A percentile compares a stretch with the other conserved stretches of the same genome.
Conservation (phyloP, 2,113 vertebrate genomes). For the Eonycteris spelaea region DNA sequence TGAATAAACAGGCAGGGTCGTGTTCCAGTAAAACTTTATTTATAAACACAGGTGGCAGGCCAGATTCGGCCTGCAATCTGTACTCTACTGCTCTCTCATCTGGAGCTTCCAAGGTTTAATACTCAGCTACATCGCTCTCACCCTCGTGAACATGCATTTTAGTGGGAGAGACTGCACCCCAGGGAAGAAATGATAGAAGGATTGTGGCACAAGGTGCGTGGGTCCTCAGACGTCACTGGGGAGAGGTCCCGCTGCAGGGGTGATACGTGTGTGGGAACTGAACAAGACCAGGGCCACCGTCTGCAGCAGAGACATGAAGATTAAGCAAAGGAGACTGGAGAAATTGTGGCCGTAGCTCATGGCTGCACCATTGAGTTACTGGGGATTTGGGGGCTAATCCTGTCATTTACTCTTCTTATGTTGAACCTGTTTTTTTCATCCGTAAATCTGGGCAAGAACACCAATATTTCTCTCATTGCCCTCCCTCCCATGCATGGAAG, state of each 20-base stretch:
- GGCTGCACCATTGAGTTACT: no score
- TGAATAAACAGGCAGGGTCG: neutral
- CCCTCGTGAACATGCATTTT: rapidly evolving
- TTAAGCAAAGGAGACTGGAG: neutral
- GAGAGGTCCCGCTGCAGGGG: neutral
- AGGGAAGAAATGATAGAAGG: neutral
- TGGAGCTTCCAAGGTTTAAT: neutral
- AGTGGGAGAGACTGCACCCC: neutral
- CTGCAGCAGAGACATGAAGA: rapidly evolving
- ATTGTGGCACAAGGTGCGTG: neutral
- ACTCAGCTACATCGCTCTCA: neutral
- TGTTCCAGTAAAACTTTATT: neutral
- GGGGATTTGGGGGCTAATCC: neutral
- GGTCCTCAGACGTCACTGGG: neutral
- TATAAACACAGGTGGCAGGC: neutral
- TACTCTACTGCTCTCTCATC: neutral
- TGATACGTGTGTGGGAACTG: neutral
- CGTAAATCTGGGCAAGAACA: neutral
- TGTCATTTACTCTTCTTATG: neutral
- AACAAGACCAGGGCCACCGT: rapidly evolving
- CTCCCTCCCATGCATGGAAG: no score
- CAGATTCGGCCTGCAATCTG: neutral
- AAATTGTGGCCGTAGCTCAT: rapidly evolving
- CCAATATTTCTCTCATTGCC: rapidly evolving
- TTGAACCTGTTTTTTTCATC: neutral